Evolutionary conservation across 2,888 invertebrate species (phyloP), one percentile per base, ranked within the genome.

Genomic region (Temnothorax rugatulus): DNA sequence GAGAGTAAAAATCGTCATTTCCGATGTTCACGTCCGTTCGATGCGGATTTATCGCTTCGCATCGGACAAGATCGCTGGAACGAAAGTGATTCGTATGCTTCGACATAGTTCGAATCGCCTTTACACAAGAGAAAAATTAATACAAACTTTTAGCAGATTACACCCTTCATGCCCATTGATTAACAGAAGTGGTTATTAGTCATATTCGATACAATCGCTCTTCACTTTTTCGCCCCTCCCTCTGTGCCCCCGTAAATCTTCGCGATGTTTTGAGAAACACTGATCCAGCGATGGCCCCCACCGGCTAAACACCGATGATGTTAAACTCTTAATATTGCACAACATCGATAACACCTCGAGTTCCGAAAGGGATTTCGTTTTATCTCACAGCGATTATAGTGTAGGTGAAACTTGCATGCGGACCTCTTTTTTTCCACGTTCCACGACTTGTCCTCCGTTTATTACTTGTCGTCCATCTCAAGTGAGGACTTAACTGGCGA

Each of bases 281-380:
- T 91, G 92, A 83, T 87, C 90, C 90, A 89, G 88, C 89, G 74
- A 89, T 86, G 69, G 63, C 82, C 75, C 75, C 52, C 74, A 81
- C 82, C 76, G 81, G 84, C 77, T 75, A 86, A 85, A 89, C 90
- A 87, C 83, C 83, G 57, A 54, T 84, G 88, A 83, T 84, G 89
- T 90, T 89, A 90, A 88, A 90, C 87, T 88, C 84, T 93, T 91
- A 88, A 87, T 92, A 92, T 89, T 91, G 89, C 91, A 91, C 92
- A 91, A 89, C 91, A 92, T 91, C 88, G 85, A 92, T 91, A 92
- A 92, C 90, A 92, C 86, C 85, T 93, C 91, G 87, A 90, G 88
- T 87, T 91, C 89, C 73, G 73, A 79, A 86, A 90, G 90, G 86
- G 89, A 86, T 87, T 88, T 89, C 84, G 74, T 88, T 77, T 69